phyloP scores from a whole-genome alignment of 2,797 vertebrate species.

The Pteropus rufus region DNA sequence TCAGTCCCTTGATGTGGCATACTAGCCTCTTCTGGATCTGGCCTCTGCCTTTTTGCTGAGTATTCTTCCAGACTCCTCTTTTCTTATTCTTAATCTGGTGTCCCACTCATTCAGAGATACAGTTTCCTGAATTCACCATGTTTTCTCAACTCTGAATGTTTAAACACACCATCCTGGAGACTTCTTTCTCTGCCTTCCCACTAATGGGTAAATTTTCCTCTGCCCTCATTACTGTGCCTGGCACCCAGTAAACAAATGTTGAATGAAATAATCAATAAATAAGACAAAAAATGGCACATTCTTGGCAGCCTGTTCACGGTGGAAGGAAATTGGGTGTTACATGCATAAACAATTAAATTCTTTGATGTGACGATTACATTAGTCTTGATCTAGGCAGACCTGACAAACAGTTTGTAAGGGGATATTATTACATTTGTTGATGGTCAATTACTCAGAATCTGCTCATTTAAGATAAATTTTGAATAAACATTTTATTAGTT shows the following conservation, averaged over 20 bases:
- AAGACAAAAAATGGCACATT: background rate
- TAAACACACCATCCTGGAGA: background rate
- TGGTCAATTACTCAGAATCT: background rate
- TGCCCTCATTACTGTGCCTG: background rate
- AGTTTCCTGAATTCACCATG: background rate
- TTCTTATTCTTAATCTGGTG: background rate
- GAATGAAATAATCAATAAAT: background rate
- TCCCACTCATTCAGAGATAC: background rate
- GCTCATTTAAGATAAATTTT: constrained; percentile 45
- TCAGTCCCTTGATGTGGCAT: background rate
- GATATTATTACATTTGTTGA: background rate
- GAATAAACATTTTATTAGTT: constrained; percentile 40
- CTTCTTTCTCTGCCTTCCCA: background rate
- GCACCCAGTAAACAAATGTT: background rate
- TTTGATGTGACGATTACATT: background rate
- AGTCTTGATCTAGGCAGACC: background rate
- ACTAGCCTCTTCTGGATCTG: background rate
- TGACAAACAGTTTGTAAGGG: background rate
- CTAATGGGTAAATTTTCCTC: background rate
- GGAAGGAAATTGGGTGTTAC: background rate
- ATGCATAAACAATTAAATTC: background rate
- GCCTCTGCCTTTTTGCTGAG: background rate
- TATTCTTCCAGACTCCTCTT: background rate
- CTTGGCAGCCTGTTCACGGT: background rate
- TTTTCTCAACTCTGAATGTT: background rate